A percentile compares a stretch with the other conserved stretches of the same genome.
These are phyloP conservation scores for Myotis pilosus DNA, from an alignment of 2,797 vertebrate species.

Conservation along the genomic window DNA sequence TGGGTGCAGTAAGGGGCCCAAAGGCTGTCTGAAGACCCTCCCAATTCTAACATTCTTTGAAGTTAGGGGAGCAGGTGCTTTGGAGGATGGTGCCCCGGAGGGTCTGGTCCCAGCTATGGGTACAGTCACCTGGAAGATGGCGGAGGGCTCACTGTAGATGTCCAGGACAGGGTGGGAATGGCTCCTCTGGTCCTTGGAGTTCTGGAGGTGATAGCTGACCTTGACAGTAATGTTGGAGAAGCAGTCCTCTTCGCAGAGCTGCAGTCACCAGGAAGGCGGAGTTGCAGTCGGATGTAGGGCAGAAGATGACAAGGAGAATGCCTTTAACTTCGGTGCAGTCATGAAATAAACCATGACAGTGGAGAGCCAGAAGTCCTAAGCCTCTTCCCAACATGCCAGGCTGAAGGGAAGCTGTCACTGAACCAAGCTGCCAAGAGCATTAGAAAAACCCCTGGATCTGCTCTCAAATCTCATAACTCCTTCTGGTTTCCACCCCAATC, in stretches of 20 bases:
- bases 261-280: not conserved
- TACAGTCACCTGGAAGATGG: slow-evolving; percentile 78
- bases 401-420: not conserved
- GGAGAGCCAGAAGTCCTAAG: not conserved
- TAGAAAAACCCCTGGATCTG: not conserved
- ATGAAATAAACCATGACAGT: not conserved
- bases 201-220: slow-evolving; percentile 73
- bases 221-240: slow-evolving; percentile 77
- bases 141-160: slow-evolving; percentile 46
- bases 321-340: not conserved
- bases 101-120: not conserved
- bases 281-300: not conserved
- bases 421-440: not conserved
- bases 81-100: not conserved
- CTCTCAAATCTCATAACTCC: not conserved
- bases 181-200: not conserved
- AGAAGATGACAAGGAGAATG: not conserved
- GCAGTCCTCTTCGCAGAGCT: slow-evolving; percentile 78
- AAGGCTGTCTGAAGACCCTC: not conserved
- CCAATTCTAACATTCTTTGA: not conserved
- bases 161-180: slow-evolving; percentile 72
- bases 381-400: not conserved
- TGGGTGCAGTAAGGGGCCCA: not conserved
- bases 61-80: slow-evolving; percentile 13
- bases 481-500: not conserved